A percentile compares a stretch with the other conserved stretches of the same genome.
phyloP scores from a whole-genome alignment of 2,113 vertebrate species.

The Tilapia sparmanii region DNA sequence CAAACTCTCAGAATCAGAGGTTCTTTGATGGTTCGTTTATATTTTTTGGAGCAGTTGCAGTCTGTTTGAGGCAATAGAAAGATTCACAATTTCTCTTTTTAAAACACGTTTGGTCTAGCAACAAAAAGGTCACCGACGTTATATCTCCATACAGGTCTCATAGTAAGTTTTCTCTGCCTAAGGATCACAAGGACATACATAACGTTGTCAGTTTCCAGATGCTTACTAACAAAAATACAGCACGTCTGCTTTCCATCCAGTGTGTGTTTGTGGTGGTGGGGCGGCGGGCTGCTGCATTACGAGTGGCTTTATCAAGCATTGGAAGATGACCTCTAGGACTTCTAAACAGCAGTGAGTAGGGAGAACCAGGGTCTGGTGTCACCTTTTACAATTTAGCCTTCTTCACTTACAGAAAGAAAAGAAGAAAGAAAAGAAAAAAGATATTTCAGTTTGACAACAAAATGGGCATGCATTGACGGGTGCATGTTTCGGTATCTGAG shows the following conservation, averaged over 20 bases:
- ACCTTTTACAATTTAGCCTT: slow-evolving; percentile 3
- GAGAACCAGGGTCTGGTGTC: slow-evolving; percentile 63
- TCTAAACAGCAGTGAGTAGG: slow-evolving; percentile 59
- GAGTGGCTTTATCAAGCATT: slow-evolving; percentile 52
- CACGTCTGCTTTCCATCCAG: slow-evolving; percentile 42
- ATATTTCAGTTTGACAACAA: slow-evolving; percentile 18
- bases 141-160: slow-evolving; percentile 66
- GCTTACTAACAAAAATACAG: slow-evolving; percentile 63
- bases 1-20: slow-evolving; percentile 35
- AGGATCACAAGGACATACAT: slow-evolving; percentile 71
- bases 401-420: not conserved
- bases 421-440: not conserved
- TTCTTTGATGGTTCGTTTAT: slow-evolving; percentile 71
- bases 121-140: slow-evolving; percentile 68
- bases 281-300: slow-evolving; percentile 9
- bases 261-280: slow-evolving; percentile 17
- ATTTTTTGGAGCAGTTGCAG: slow-evolving; percentile 76
- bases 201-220: slow-evolving; percentile 55
- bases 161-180: slow-evolving; percentile 63
- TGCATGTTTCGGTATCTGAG: not conserved
- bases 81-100: slow-evolving; percentile 72
- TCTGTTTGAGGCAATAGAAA: slow-evolving; percentile 77
- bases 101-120: slow-evolving; percentile 75
- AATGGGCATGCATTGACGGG: slow-evolving; percentile 34
- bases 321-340: slow-evolving; percentile 57